phyloP scores from a whole-genome alignment of 2,888 invertebrate genomes.

The Noctua janthina region DNA sequence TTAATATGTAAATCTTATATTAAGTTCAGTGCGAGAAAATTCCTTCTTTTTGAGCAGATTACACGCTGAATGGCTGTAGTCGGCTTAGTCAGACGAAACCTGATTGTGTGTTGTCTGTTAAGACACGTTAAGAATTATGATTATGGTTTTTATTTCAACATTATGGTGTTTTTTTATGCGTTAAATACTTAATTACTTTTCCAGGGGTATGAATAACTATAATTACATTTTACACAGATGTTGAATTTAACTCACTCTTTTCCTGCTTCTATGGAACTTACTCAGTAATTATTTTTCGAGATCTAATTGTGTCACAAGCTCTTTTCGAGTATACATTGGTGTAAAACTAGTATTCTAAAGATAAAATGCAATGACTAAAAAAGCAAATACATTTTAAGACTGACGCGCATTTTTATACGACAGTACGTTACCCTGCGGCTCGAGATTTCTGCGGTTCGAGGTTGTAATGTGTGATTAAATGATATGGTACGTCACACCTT shows the following conservation, averaged over 20 bases:
- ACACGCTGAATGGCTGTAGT: neutral
- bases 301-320: no score
- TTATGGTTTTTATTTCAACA: neutral
- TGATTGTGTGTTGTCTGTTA: neutral
- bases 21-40: neutral
- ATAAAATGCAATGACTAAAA: no score
- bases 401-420: neutral
- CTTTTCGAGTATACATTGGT: neutral
- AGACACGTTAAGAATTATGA: neutral
- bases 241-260: neutral
- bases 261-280: neutral
- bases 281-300: neutral
- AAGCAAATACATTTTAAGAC: neutral
- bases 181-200: neutral
- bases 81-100: neutral
- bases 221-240: neutral
- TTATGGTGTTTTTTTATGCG: neutral
- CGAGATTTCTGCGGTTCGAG: no score
- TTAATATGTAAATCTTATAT: neutral
- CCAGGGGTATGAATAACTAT: neutral
- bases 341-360: no score
- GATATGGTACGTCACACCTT: neutral
- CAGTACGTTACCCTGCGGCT: no score
- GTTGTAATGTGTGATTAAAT: neutral
- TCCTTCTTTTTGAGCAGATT: constrained; percentile 16